Conservation (phyloP, 2,888 invertebrate species). For the Tetragonisca angustula region DNA sequence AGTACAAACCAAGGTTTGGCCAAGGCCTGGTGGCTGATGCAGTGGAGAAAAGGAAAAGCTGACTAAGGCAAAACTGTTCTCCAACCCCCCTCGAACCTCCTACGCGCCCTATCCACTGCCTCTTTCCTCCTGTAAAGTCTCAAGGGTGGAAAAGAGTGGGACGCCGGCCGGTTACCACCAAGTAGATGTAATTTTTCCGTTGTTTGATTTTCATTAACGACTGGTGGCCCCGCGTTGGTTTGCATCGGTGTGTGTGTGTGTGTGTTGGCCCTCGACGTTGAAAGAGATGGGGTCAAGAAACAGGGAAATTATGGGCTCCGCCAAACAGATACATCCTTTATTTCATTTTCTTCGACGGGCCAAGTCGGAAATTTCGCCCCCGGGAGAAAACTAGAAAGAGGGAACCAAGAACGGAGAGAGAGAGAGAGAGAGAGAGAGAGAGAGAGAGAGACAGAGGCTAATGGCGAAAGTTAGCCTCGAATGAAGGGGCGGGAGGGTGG, state of each 20-base stretch:
- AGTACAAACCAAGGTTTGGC: conserved; percentile 62
- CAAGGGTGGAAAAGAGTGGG: conserved; percentile 75
- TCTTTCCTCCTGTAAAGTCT: conserved; percentile 71
- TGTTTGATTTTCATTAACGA: conserved; percentile 84
- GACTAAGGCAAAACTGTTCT: conserved; percentile 77
- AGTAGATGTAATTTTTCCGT: conserved; percentile 82
- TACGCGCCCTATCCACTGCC: background rate
- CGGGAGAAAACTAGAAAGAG: conserved; percentile 14
- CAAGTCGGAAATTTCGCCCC: conserved; percentile 45
- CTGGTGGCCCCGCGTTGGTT: conserved; percentile 76
- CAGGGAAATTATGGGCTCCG: conserved; percentile 72
- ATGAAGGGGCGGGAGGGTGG: background rate
- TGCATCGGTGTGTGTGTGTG: conserved; percentile 45
- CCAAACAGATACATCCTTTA: conserved; percentile 75
- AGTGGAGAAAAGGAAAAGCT: conserved; percentile 78
- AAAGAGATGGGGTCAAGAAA: conserved; percentile 69
- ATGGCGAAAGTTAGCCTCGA: conserved; percentile 55
- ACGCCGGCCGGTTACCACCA: conserved; percentile 73
- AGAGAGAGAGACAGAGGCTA: conserved; percentile 32
- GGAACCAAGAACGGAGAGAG: background rate
- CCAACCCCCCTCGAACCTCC: conserved; percentile 48
- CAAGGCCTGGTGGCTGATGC: conserved; percentile 72
- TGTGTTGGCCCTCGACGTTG: conserved; percentile 26
- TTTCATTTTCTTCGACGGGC: conserved; percentile 66
- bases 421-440: background rate